Evolutionary conservation across 2,797 vertebrate genomes (phyloP), one percentile per base, ranked within the genome.

Genomic region (Ctenochaetus hawaiiensis): DNA sequence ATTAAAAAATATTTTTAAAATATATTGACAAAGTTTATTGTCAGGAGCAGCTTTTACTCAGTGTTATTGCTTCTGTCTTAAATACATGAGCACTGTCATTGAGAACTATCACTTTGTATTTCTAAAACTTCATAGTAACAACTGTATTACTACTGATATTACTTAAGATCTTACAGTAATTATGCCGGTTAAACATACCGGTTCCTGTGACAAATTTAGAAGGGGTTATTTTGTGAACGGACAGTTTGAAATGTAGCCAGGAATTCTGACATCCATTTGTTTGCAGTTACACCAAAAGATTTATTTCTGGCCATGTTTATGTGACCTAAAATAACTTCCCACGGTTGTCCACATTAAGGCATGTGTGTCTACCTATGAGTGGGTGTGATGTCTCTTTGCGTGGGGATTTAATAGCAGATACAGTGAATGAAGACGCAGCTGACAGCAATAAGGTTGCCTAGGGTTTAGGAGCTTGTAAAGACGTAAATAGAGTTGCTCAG

Each of bases 401-500:
- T 71, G 68, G 65, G 39, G 16, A 39, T 77, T 81, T 81, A 76
- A 76, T 39, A 57, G 52, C 77, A 82, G 61, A 71, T 82, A 62
- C 67, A 73, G 30, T 71, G 74, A 81, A 78, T 68, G 68, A 80
- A 78, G 80, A 85, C 65, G 80, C 61, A 1, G 77, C 75, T 61
- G 48, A 73, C 54, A 70, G 64, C 26, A 78, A 61, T 48, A 65
- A 54, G 71, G 53, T 76, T 30, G 47, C 26, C 48, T 0, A 11
- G 17, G 43, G 53, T 53, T 78, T 67, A 23, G 20, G 43, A 77
- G 69, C 66, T 52, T 69, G 37, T 83, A 77, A 85, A 88, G 58
- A 66, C 22, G 1, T 0, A 77, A 84, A 82, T 82, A 77, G 73
- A 72, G 41, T 9, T 30, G 62, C 59, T 62, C 41, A 57, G 23